Conservation (phyloP, 1,140 invertebrate genomes). For the Daktulosphaira vitifoliae region DNA sequence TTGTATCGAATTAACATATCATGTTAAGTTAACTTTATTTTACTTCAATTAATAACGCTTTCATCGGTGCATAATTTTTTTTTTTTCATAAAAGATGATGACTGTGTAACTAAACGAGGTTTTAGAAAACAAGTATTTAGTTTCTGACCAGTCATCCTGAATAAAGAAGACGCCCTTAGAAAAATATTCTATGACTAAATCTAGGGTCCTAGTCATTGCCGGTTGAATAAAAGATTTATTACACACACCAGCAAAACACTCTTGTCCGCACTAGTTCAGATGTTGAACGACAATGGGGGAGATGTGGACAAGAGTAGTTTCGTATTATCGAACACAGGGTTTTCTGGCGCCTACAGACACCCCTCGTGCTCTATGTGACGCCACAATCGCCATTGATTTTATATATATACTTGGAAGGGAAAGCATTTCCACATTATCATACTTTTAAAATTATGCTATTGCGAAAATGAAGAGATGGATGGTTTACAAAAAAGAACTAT, state of each 20-base stretch:
- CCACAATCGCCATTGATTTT: conserved; percentile 26
- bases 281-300: background rate
- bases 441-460: conserved; percentile 10
- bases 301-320: background rate
- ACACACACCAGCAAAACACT: background rate
- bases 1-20: no score
- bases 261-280: conserved; percentile 6
- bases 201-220: conserved; percentile 4
- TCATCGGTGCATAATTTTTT: no score
- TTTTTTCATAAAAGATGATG: no score
- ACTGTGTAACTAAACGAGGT: no score
- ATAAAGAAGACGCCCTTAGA: background rate
- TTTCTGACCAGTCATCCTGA: background rate
- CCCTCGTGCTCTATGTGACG: conserved; percentile 8
- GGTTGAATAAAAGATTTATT: conserved; percentile 25
- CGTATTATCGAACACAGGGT: conserved; percentile 13
- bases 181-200: conserved; percentile 16
- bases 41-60: no score
- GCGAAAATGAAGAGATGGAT: background rate
- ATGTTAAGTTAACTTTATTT: no score
- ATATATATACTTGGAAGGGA: conserved; percentile 8
- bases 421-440: conserved; percentile 18
- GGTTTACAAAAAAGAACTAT: no score
- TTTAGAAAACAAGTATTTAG: background rate
- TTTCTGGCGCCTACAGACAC: conserved; percentile 30